Evolutionary conservation across 2,888 invertebrate genomes (phyloP).

Genomic region (Silvanus unidentatus): DNA sequence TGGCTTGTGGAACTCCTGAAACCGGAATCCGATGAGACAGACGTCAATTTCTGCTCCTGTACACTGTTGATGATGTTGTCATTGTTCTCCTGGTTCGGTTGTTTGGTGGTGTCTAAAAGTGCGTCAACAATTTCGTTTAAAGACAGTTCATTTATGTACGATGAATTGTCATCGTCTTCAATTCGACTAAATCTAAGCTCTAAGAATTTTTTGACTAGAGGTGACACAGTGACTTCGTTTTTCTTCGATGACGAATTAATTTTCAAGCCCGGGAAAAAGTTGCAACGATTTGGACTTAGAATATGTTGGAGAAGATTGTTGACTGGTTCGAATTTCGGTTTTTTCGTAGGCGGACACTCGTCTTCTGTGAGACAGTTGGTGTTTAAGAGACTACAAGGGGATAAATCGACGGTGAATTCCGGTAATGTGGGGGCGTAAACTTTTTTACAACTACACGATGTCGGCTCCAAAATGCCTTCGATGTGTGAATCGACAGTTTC

Average conservation of each 20-base stretch:
- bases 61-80: conserved; percentile 33
- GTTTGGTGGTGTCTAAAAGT: conserved; percentile 55
- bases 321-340: conserved; percentile 42
- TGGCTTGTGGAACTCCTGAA: conserved; percentile 38
- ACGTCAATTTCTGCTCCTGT: conserved; percentile 25
- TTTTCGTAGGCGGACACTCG: conserved; percentile 29
- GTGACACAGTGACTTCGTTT: conserved; percentile 45
- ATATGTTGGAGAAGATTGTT: conserved; percentile 40
- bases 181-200: conserved; percentile 52
- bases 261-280: conserved; percentile 28
- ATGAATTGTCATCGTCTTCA: conserved; percentile 46
- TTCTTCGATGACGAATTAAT: conserved; percentile 14
- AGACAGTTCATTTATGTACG: conserved; percentile 52
- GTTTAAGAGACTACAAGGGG: conserved; percentile 41
- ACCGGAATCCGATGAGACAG: conserved; percentile 40
- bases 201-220: conserved; percentile 55
- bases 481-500: conserved; percentile 42
- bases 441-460: conserved; percentile 21
- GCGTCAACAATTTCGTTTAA: conserved; percentile 59
- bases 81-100: conserved; percentile 42
- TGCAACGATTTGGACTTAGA: conserved; percentile 32
- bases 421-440: conserved; percentile 48
- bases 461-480: conserved; percentile 26
- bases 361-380: conserved; percentile 47
- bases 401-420: conserved; percentile 55